Conservation (phyloP, 2,888 invertebrate species). For the Lymantria dispar region DNA sequence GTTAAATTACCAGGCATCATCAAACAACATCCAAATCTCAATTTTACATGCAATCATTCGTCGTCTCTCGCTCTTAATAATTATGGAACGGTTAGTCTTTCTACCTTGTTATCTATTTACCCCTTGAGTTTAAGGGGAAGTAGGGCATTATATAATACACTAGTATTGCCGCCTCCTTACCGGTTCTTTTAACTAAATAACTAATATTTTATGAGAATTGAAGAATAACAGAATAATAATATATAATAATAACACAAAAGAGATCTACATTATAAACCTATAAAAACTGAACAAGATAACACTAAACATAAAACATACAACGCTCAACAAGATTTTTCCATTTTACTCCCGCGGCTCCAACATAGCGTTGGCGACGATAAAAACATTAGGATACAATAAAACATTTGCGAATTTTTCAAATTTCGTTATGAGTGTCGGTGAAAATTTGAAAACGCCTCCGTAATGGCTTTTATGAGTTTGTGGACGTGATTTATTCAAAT, state of each 20-base stretch:
- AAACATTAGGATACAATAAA: constrained; percentile 57
- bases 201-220: no score
- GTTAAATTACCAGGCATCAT: no score
- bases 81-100: no score
- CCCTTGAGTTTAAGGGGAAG: no score
- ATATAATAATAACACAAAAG: not conserved
- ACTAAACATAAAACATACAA: constrained; percentile 11
- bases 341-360: constrained; percentile 38
- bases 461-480: constrained; percentile 56
- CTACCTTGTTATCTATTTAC: no score
- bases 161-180: not conserved
- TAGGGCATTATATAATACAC: no score
- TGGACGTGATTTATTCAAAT: constrained; percentile 60
- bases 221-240: no score
- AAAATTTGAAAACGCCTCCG: constrained; percentile 51
- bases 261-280: constrained; percentile 5
- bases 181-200: not conserved
- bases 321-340: constrained; percentile 63
- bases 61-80: no score
- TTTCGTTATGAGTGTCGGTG: constrained; percentile 52
- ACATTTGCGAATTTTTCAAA: constrained; percentile 56
- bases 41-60: no score
- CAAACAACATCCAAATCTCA: no score
- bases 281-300: constrained; percentile 17
- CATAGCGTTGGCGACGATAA: constrained; percentile 39